Conservation (phyloP, 2,888 invertebrate species). For the Nebria salina region DNA sequence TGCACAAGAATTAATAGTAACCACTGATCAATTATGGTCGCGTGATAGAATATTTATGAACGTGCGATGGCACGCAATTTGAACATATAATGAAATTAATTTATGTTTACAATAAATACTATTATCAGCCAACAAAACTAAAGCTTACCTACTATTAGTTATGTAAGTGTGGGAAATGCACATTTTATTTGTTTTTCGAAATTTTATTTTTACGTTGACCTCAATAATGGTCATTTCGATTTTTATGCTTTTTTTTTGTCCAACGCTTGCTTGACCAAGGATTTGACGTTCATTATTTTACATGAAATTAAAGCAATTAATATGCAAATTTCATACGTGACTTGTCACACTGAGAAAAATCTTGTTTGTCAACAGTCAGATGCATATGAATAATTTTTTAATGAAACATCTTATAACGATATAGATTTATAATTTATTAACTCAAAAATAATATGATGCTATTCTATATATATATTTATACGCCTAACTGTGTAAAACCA, state of each 20-base stretch:
- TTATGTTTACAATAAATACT: constrained; percentile 17
- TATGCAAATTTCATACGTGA: not conserved
- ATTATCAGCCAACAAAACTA: not conserved
- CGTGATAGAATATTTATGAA: constrained; percentile 14
- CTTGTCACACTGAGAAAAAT: not conserved
- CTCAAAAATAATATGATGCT: too few species aligned
- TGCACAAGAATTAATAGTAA: constrained; percentile 14
- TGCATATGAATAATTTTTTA: not conserved
- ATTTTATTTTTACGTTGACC: not conserved
- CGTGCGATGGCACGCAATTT: constrained; percentile 14
- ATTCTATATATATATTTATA: too few species aligned
- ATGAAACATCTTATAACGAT: not conserved
- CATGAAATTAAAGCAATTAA: not conserved
- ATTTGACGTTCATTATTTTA: not conserved
- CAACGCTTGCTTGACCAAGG: not conserved
- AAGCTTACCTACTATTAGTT: not conserved
- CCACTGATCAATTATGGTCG: constrained; percentile 13
- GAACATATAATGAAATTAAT: constrained; percentile 17
- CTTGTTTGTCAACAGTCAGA: not conserved
- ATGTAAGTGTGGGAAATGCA: not conserved
- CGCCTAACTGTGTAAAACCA: too few species aligned
- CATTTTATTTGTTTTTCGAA: not conserved
- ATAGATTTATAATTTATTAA: not conserved
- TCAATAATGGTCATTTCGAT: not conserved
- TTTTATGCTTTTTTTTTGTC: not conserved